Evolutionary conservation across 2,113 vertebrate genomes (phyloP).

Genomic region (Nesogale talazaci): DNA sequence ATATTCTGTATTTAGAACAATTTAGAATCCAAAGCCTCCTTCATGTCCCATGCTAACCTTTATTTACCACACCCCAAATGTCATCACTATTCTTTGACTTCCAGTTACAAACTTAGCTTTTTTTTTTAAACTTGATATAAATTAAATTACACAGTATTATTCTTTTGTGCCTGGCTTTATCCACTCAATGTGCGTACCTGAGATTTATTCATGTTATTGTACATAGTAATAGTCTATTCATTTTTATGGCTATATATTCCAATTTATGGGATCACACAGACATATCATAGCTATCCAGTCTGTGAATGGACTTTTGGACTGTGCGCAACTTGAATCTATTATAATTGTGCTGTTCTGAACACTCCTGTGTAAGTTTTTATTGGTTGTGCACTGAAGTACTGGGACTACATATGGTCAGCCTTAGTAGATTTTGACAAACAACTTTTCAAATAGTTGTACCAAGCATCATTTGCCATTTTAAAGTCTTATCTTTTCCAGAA

Average conservation of each 20-base stretch:
- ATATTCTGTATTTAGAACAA: background rate
- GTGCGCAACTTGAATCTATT: slow-evolving; percentile 6
- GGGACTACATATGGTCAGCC: background rate
- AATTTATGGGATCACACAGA: background rate
- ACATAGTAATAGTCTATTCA: background rate
- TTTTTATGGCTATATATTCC: slow-evolving; percentile 35
- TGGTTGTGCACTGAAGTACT: background rate
- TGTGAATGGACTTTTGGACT: background rate
- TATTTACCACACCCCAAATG: background rate
- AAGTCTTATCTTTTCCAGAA: slow-evolving; percentile 34
- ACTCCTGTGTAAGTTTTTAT: slow-evolving; percentile 14
- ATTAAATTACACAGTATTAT: background rate
- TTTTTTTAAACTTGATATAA: slow-evolving; percentile 38
- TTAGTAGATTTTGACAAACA: background rate
- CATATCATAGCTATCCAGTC: slow-evolving; percentile 38
- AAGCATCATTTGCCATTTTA: background rate
- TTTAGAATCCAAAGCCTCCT: background rate
- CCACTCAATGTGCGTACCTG: slow-evolving; percentile 17
- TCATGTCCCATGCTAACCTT: background rate
- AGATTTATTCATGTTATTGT: slow-evolving; percentile 11
- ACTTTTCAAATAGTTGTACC: slow-evolving; percentile 25
- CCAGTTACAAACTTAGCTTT: background rate
- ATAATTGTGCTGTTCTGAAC: background rate
- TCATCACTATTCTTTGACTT: slow-evolving; percentile 38
- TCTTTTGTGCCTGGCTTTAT: slow-evolving; percentile 28